phyloP scores from a whole-genome alignment of 2,113 vertebrate species.

The Python bivittatus region DNA sequence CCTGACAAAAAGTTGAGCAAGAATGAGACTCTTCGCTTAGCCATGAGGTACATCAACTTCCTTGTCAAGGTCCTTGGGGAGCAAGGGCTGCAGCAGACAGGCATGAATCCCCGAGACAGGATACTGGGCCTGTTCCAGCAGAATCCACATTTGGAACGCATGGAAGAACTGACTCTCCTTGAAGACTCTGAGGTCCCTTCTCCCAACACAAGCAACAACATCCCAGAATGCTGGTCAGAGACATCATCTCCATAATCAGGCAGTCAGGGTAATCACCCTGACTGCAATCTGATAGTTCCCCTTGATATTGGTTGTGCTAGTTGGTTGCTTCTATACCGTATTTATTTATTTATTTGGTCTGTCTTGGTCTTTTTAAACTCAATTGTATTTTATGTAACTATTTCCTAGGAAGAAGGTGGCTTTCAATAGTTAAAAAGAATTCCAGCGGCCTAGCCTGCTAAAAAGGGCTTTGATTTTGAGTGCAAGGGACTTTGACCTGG shows the following conservation, averaged over 20 bases:
- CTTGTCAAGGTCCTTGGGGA: slow-evolving; percentile 89
- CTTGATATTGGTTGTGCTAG: slow-evolving; percentile 30
- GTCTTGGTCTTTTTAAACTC: slow-evolving; percentile 38
- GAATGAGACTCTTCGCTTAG: slow-evolving; percentile 94
- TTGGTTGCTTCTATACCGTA: slow-evolving; percentile 9
- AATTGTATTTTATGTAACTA: slow-evolving; percentile 40
- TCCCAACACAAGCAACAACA: slow-evolving; percentile 77
- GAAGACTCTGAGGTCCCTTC: slow-evolving; percentile 80
- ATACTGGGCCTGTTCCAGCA: slow-evolving; percentile 73
- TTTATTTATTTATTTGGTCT: slow-evolving; percentile 49
- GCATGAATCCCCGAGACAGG: slow-evolving; percentile 60
- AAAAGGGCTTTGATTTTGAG: not conserved
- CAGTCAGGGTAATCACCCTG: not conserved
- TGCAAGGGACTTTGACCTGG: slow-evolving; percentile 6
- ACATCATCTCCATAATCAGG: slow-evolving; percentile 45
- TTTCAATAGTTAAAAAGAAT: not conserved
- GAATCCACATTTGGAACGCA: slow-evolving; percentile 62
- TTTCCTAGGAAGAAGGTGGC: not conserved
- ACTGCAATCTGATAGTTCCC: slow-evolving; percentile 3
- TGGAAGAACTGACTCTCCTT: slow-evolving; percentile 73
- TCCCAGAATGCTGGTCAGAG: slow-evolving; percentile 77
- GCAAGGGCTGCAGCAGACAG: slow-evolving; percentile 77
- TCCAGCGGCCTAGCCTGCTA: not conserved
- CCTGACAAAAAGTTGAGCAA: slow-evolving; percentile 99
- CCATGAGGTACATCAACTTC: slow-evolving; percentile 98